Conservation (phyloP, 1,140 invertebrate genomes). For the Drepana arcuata region DNA sequence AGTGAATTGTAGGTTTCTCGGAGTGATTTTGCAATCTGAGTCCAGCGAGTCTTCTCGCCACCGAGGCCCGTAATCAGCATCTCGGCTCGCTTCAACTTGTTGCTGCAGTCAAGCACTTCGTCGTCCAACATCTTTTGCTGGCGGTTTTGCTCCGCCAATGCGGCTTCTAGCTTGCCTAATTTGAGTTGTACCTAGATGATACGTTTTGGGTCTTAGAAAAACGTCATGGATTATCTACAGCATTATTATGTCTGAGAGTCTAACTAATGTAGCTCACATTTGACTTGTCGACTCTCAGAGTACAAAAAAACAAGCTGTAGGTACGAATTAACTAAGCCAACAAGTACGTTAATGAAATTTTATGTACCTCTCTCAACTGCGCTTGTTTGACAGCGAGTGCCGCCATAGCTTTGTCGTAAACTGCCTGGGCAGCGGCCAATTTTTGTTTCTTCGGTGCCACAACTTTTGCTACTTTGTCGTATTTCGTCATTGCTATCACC, state of each 20-base stretch:
- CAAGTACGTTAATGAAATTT: not conserved
- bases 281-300: too few species aligned
- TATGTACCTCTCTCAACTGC: conserved; percentile 76
- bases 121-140: conserved; percentile 80
- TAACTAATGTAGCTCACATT: too few species aligned
- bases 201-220: too few species aligned
- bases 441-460: conserved; percentile 89
- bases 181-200: conserved; percentile 69
- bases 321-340: too few species aligned
- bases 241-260: too few species aligned
- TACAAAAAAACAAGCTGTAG: too few species aligned
- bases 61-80: conserved; percentile 92
- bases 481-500: conserved; percentile 94
- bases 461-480: conserved; percentile 92
- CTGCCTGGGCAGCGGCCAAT: conserved; percentile 82
- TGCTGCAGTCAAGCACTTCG: conserved; percentile 89
- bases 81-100: conserved; percentile 92
- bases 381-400: conserved; percentile 83
- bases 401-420: conserved; percentile 79
- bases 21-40: conserved; percentile 81
- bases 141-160: conserved; percentile 74
- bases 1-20: conserved; percentile 78
- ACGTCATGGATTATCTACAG: too few species aligned
- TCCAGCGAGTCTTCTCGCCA: conserved; percentile 88
- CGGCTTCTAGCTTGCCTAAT: conserved; percentile 75